Percentiles rank a stretch among this genome's conserved stretches.
phyloP scores from a whole-genome alignment of 2,113 vertebrate species.

The Podarcis muralis region DNA sequence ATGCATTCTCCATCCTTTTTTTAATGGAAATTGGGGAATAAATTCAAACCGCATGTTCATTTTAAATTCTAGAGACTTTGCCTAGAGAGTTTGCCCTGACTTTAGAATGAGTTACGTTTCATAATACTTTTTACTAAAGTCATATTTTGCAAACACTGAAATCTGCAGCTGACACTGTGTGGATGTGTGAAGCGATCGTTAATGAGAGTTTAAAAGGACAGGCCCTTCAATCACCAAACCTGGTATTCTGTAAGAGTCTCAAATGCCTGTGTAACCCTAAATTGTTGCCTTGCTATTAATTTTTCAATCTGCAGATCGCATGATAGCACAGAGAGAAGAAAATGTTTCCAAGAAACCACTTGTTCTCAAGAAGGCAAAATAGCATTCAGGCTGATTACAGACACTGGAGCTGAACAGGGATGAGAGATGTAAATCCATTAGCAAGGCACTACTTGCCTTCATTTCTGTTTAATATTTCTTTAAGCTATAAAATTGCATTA shows the following conservation, averaged over 20 bases:
- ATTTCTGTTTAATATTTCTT: slow-evolving; percentile 74
- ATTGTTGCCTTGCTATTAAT: neutral
- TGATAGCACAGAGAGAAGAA: slow-evolving; percentile 37
- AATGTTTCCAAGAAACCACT: slow-evolving; percentile 50
- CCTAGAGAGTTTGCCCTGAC: neutral
- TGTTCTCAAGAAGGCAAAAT: slow-evolving; percentile 58
- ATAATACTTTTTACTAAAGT: neutral
- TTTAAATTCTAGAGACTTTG: neutral
- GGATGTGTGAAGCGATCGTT: neutral
- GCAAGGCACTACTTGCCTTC: slow-evolving; percentile 59
- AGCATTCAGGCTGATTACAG: slow-evolving; percentile 51
- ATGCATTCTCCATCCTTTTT: neutral
- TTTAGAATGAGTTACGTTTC: neutral
- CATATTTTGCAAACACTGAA: neutral
- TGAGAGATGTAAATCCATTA: slow-evolving; percentile 72
- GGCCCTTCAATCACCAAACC: neutral
- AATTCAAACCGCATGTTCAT: neutral
- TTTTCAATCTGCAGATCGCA: slow-evolving; percentile 34
- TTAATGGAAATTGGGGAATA: neutral
- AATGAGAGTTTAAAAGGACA: neutral
- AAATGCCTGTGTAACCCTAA: neutral
- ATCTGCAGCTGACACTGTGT: neutral
- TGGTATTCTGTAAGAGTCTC: neutral
- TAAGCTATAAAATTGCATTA: slow-evolving; percentile 73
- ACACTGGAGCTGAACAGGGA: slow-evolving; percentile 45